Percentiles rank a stretch among this genome's conserved stretches.
Conservation (phyloP, 2,797 vertebrate genomes). For the Pogonophryne albipinna region DNA sequence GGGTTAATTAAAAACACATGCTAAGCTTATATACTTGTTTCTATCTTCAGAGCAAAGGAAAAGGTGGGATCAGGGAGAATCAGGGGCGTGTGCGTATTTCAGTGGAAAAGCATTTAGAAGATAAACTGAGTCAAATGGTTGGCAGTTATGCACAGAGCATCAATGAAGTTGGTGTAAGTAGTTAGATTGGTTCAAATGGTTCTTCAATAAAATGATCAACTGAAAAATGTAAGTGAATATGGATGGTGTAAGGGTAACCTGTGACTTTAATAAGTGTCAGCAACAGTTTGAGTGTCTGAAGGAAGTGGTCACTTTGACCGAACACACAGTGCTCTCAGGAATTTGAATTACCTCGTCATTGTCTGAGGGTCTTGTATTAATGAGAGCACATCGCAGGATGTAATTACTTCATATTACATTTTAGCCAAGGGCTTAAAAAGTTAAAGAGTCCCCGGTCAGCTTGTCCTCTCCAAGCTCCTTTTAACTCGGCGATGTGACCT, state of each 20-base stretch:
- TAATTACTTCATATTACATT: slow-evolving; percentile 38
- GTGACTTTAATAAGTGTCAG: neutral
- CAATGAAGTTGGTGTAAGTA: neutral
- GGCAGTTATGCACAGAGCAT: no score
- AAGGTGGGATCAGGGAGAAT: neutral
- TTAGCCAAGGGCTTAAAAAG: slow-evolving; percentile 30
- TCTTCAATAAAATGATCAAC: neutral
- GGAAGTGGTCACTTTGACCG: slow-evolving; percentile 1
- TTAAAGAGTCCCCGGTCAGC: slow-evolving; percentile 18
- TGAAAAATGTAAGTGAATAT: neutral
- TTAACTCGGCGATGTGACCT: slow-evolving; percentile 38
- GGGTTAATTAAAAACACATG: neutral
- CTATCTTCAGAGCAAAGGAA: no score
- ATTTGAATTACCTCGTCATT: slow-evolving; percentile 24
- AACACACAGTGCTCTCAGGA: neutral
- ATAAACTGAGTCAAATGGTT: neutral
- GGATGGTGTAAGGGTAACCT: neutral
- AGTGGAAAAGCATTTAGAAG: neutral
- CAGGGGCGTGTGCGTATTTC: neutral
- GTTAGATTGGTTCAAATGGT: neutral
- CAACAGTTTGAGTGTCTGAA: neutral
- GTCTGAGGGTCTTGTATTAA: slow-evolving; percentile 22
- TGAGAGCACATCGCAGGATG: slow-evolving; percentile 29
- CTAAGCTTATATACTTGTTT: neutral
- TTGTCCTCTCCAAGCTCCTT: slow-evolving; percentile 12